Evolutionary conservation across 2,113 vertebrate genomes (phyloP).

Genomic region (Strigops habroptila): DNA sequence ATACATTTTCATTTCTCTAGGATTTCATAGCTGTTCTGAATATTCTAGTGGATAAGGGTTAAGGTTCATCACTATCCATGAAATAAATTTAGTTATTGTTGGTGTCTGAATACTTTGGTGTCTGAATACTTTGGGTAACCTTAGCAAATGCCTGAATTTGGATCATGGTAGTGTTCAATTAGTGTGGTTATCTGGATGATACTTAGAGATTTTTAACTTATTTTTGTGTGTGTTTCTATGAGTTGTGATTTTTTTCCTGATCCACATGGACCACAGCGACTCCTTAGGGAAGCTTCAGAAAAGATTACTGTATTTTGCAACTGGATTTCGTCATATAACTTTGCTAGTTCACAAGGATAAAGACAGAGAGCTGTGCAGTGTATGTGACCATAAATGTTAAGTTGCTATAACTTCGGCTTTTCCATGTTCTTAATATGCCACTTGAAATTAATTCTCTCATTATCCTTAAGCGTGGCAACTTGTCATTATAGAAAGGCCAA

Average conservation of each 20-base stretch:
- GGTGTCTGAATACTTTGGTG: neutral
- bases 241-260: neutral
- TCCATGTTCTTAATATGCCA: neutral
- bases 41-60: neutral
- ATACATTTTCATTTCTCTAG: neutral
- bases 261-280: no score
- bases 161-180: neutral
- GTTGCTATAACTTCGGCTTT: neutral
- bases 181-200: neutral
- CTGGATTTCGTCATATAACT: neutral
- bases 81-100: neutral
- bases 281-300: neutral
- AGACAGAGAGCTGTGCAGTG: neutral
- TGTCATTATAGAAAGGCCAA: slow-evolving; percentile 49
- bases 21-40: neutral
- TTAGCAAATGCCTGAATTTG: neutral
- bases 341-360: neutral
- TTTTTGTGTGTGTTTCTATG: neutral
- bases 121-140: neutral
- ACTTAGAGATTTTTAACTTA: neutral
- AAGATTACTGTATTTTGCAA: neutral
- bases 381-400: neutral
- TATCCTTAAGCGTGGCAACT: slow-evolving; percentile 36
- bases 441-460: slow-evolving; percentile 53
- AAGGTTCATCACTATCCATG: neutral